These are phyloP conservation scores for Cathartes aura DNA, from an alignment of 2,113 vertebrate species.

Conservation along the genomic window DNA sequence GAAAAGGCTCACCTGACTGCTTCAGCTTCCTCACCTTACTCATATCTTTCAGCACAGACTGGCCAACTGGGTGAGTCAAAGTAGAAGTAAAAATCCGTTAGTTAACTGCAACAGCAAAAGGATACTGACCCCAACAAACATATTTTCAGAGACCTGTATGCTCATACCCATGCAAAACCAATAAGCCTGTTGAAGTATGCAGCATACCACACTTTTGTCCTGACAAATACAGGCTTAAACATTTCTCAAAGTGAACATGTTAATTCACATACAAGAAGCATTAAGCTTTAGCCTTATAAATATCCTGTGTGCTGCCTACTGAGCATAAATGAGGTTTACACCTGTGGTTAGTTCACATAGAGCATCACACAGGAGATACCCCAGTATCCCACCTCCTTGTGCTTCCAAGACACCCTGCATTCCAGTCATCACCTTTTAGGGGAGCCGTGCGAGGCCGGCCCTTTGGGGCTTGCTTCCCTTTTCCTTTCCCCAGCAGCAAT, in stretches of 20 bases:
- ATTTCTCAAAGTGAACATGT: neutral
- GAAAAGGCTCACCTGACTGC: slow-evolving; percentile 96
- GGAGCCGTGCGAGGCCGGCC: slow-evolving; percentile 92
- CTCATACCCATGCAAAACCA: neutral
- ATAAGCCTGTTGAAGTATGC: neutral
- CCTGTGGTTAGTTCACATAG: neutral
- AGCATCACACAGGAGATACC: neutral
- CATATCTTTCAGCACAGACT: slow-evolving; percentile 95
- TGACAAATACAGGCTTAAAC: neutral
- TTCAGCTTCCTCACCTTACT: slow-evolving; percentile 96
- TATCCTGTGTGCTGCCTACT: neutral
- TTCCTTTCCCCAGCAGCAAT: slow-evolving; percentile 85
- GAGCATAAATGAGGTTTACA: neutral
- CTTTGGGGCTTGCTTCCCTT: slow-evolving; percentile 86
- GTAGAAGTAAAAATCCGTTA: slow-evolving; percentile 15
- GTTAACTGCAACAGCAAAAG: neutral
- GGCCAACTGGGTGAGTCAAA: slow-evolving; percentile 83
- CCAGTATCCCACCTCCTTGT: neutral
- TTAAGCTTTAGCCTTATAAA: neutral
- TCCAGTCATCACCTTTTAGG: slow-evolving; percentile 87
- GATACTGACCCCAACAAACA: neutral
- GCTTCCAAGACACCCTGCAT: neutral
- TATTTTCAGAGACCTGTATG: neutral
- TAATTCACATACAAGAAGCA: neutral
- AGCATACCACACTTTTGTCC: neutral